These are phyloP conservation scores for Dasysyrphus tricinctus DNA, from an alignment of 2,888 invertebrate species.

Conservation along the genomic window DNA sequence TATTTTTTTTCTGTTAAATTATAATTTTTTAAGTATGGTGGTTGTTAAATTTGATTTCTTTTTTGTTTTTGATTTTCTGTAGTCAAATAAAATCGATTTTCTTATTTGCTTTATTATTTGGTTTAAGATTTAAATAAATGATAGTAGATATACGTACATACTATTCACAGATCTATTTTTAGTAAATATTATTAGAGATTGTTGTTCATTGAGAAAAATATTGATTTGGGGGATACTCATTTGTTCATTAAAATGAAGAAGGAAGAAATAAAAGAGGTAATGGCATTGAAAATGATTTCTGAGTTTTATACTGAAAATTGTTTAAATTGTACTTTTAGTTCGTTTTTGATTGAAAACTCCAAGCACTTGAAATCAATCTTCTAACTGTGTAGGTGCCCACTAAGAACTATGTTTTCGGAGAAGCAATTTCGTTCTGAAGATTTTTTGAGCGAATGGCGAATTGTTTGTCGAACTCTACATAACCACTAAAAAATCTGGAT, in stretches of 20 bases:
- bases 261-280: neutral
- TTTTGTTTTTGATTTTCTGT: slow-evolving; percentile 21
- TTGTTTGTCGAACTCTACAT: too few species aligned
- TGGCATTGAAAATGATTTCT: neutral
- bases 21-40: slow-evolving; percentile 5
- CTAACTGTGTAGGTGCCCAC: too few species aligned
- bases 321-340: neutral
- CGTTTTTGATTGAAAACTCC: neutral
- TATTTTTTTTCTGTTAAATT: slow-evolving; percentile 9
- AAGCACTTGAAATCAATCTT: neutral
- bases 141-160: neutral
- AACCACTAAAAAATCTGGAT: too few species aligned
- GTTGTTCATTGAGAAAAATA: neutral
- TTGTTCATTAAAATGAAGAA: neutral
- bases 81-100: neutral
- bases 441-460: too few species aligned
- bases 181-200: neutral
- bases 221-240: neutral
- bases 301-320: neutral
- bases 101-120: neutral
- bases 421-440: neutral
- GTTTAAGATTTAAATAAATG: neutral
- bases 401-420: neutral
- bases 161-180: neutral
- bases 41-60: slow-evolving; percentile 19